Conservation (phyloP, 2,888 invertebrate species). For the Hofmannophila pseudospretella region DNA sequence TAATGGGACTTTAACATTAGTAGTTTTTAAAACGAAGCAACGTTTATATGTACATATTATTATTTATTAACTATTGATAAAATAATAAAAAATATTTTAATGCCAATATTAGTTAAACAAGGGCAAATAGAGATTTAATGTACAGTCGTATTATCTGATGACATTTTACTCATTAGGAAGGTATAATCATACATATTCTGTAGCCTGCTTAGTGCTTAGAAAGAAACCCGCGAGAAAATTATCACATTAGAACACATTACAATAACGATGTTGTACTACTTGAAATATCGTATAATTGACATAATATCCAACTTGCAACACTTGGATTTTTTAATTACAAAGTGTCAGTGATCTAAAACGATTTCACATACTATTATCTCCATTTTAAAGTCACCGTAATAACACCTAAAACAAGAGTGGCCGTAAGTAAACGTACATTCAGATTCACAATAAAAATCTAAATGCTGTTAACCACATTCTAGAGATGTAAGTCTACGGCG, state of each 20-base stretch:
- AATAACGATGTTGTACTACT: background rate
- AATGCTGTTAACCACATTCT: too few species aligned
- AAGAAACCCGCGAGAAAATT: background rate
- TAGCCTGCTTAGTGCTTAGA: background rate
- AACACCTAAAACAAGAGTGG: too few species aligned
- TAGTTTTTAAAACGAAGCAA: slow-evolving; percentile 1
- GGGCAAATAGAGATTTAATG: background rate
- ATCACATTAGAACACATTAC: background rate
- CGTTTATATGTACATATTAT: slow-evolving; percentile 2
- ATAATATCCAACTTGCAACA: too few species aligned
- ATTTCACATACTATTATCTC: too few species aligned
- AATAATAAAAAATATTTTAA: background rate
- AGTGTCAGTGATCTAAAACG: too few species aligned
- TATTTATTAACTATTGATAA: slow-evolving; percentile 1
- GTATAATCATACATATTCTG: background rate
- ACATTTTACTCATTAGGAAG: background rate
- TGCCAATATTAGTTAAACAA: slow-evolving; percentile 5
- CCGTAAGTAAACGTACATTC: too few species aligned
- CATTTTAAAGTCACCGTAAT: too few species aligned
- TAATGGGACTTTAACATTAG: background rate
- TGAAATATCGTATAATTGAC: too few species aligned
- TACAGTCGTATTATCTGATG: background rate
- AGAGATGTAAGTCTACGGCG: too few species aligned
- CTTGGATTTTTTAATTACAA: too few species aligned
- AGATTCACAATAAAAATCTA: too few species aligned